Evolutionary conservation across 1,140 invertebrate genomes (phyloP), one percentile per base, ranked within the genome.

Genomic region (Helicoverpa armigera): DNA sequence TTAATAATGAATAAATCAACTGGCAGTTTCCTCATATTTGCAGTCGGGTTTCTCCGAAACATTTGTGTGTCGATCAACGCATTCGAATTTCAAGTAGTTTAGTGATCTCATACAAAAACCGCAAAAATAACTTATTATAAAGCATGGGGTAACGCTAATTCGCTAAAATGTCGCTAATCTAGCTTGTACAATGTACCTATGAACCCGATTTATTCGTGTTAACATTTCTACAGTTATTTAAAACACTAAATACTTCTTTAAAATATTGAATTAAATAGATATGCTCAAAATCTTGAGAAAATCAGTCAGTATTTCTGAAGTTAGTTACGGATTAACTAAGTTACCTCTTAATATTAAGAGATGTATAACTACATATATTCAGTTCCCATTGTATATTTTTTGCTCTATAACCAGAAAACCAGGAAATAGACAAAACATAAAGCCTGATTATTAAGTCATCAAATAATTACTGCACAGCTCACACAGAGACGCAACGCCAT

Each of bases 381-480:
- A 35, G 35, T 43, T 43, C 35, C 5, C 35, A 43, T 9, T 9
- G 35, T 43, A 43, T 43, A 43, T 43, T 43, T 43, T 43, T 43
- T 43, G 35, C 35, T 43, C 35, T 43, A 9, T 9, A 9, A 43
- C 35, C 3, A 43, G 35, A 43, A 43, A 43, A 43, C 35, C 58
- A 50, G 63, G 63, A 67, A 67, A 50, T 35, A 67, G n/a, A 18
- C 35, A 67, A 18, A 35, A 9, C 14, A 65, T 65, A 65, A 65
- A 48, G 63, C 43, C 43, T 48, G 63, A 67, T 18, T 50, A 67
- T 67, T 67, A 67, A 67, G 43, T 67, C 63, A 67, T 67, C 63
- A 67, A n/a, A 67, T 50, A 67, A 67, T 67, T 50, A 16, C 63
- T 48, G 63, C 16, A 67, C 63, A 67, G 63, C 63, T 67, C 43